Conservation (phyloP, 1,140 invertebrate genomes). For the Phortica variegata region DNA sequence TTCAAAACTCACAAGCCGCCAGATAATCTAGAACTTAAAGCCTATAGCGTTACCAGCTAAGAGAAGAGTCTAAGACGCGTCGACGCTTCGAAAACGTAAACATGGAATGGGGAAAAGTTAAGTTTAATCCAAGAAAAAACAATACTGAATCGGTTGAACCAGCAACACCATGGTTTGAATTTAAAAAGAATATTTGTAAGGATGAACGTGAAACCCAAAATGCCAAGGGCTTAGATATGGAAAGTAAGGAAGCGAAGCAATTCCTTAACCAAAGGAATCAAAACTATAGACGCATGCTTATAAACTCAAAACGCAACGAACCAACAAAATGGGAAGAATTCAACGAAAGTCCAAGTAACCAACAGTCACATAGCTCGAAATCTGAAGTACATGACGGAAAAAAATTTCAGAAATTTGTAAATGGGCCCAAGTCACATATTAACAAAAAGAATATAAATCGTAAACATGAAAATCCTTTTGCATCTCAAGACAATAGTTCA, state of each 20-base stretch:
- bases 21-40: no score
- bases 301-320: slow-evolving; percentile 21
- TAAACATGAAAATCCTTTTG: neutral
- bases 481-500: slow-evolving; percentile 12
- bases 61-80: no score
- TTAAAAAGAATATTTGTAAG: slow-evolving; percentile 30
- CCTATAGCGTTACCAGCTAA: no score
- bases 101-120: no score
- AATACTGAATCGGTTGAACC: neutral
- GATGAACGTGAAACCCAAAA: slow-evolving; percentile 18
- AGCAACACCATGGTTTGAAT: slow-evolving; percentile 29
- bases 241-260: slow-evolving; percentile 25
- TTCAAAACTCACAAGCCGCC: no score
- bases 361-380: neutral
- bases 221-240: slow-evolving; percentile 16
- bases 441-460: neutral
- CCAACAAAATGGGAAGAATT: slow-evolving; percentile 31
- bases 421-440: neutral
- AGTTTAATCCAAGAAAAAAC: no score
- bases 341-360: slow-evolving; percentile 5
- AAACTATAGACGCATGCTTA: slow-evolving; percentile 33
- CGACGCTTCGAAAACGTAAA: no score
- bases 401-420: neutral
- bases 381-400: neutral
- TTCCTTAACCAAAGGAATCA: slow-evolving; percentile 25